These are phyloP conservation scores for Zelleria hepariella DNA, from an alignment of 2,888 invertebrate species.

Conservation along the genomic window DNA sequence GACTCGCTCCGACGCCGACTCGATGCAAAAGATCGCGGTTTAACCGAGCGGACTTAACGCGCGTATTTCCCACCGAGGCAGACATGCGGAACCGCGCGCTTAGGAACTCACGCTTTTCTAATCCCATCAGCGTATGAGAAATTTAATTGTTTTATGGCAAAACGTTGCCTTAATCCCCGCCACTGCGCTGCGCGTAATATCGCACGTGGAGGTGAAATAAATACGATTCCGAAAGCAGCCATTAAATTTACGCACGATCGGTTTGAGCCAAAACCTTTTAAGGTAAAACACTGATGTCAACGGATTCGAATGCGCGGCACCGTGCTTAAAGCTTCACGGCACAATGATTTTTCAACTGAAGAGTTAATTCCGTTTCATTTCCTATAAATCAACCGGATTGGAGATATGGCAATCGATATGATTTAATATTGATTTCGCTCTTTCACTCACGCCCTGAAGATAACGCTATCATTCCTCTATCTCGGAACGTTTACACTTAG, in stretches of 20 bases:
- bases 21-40: conserved; percentile 38
- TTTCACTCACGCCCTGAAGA: not conserved
- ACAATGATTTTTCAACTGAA: not conserved
- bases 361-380: not conserved
- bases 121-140: conserved; percentile 55
- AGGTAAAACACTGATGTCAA: conserved; percentile 53
- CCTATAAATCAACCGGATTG: not conserved
- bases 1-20: conserved; percentile 35
- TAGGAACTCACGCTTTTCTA: conserved; percentile 33
- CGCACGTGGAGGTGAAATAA: conserved; percentile 48
- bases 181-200: conserved; percentile 38
- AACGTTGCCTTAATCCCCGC: conserved; percentile 49
- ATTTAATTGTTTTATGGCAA: conserved; percentile 66
- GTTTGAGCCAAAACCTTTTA: conserved; percentile 58
- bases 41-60: conserved; percentile 49
- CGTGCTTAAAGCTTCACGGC: not conserved
- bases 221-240: conserved; percentile 61
- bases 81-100: conserved; percentile 20
- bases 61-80: conserved; percentile 5
- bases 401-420: not conserved
- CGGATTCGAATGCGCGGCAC: conserved; percentile 34
- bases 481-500: conserved; percentile 8
- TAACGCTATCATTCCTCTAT: conserved; percentile 6
- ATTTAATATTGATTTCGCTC: not conserved
- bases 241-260: conserved; percentile 65